Base-by-base conservation (phyloP, 2,888 invertebrate genomes). In the Galeopsomyia nigrocyanea region DNA sequence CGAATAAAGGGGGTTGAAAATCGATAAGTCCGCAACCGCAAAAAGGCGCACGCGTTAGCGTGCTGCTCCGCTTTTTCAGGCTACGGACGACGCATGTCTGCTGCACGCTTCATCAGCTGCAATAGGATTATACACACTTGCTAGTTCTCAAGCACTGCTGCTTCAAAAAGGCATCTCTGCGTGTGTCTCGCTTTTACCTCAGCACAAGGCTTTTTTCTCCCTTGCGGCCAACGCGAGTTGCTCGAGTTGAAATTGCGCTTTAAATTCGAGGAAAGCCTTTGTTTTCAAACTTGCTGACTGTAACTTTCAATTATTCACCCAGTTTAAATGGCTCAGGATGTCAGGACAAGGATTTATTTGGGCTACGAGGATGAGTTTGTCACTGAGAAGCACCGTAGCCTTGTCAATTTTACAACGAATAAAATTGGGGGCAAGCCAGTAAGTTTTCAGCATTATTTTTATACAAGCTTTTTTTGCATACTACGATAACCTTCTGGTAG, bases 351-450 rank as follows among this genome's bases (percentile, higher is more conserved):
- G 83, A 90, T 94, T 68, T 91, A 93, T 83, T 87, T 95, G 80
- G 95, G 94, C 49, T 95, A 91, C 81, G 93, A 94, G 83, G 95
- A 95, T 84, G 95, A 95, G 86, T 87, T 88, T 68, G 90, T 95
- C 75, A 88, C 89, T 71, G 93, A 94, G 57, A 94, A 93, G 86
- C 89, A 92, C 85, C 89, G 90, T 79, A 87, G 88, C 16, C 84
- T 89, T 70, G 86, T 93, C 47, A 92, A 91, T 85, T 94, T 91
- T 83, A 91, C 91, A 47, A 90, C 92, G 46, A 95, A 95, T 86
- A 95, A 95, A 91, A 91, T 95, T 76, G 95, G 95, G 78, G 95
- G 95, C 76, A 80, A 80, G 77, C 86, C 87, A 77, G 87, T 87
- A 81, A 84, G 84, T 82, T 53, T 60, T 19, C 14, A 19, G 19